Evolutionary conservation across 2,113 vertebrate genomes (phyloP).

Genomic region (Oenanthe melanoleuca): DNA sequence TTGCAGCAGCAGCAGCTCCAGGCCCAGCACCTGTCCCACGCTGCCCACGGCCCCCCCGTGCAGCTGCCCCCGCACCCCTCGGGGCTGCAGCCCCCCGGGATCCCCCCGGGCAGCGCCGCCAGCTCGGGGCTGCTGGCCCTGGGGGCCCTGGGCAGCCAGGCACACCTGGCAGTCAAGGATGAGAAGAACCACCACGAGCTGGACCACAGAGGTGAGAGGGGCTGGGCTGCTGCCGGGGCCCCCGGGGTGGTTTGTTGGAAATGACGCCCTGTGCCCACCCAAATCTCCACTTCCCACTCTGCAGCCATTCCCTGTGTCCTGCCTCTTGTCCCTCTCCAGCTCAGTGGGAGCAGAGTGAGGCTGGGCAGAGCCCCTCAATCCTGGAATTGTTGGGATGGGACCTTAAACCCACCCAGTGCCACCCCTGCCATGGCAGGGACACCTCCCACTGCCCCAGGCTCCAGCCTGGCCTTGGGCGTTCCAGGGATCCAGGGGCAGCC

Average conservation of each 20-base stretch:
- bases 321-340: background rate
- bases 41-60: conserved; percentile 90
- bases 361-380: no score
- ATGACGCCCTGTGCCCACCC: no score
- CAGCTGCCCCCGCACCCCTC: conserved; percentile 93
- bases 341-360: no score
- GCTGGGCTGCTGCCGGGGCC: no score
- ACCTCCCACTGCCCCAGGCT: no score
- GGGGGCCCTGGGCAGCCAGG: conserved; percentile 90
- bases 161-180: conserved; percentile 92
- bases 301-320: background rate
- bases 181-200: conserved; percentile 97
- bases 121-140: conserved; percentile 91
- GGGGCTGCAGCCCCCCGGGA: conserved; percentile 89
- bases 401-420: no score
- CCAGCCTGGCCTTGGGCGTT: no score
- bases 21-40: conserved; percentile 95
- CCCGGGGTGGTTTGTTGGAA: no score
- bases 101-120: conserved; percentile 85
- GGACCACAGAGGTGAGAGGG: conserved; percentile 91
- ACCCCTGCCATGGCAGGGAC: no score
- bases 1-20: conserved; percentile 97
- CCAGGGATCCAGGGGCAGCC: no score
- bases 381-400: no score
- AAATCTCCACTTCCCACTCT: rapidly evolving